Conservation (phyloP, 1,140 invertebrate species). For the Dendrolimus kikuchii region DNA sequence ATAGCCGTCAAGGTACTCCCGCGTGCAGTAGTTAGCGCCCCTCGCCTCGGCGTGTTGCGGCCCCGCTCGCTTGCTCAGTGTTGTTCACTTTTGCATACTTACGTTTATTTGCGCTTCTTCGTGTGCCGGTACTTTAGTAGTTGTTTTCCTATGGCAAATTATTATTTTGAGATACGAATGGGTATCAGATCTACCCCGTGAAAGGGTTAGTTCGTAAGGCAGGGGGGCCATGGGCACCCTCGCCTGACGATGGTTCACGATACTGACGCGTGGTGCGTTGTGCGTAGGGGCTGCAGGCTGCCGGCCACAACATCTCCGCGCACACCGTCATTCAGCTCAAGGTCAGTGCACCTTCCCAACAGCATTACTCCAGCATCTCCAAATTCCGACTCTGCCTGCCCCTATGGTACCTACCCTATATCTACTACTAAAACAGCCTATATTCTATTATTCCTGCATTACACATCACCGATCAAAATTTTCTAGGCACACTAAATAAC, state of each 20-base stretch:
- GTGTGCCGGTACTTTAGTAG: no score
- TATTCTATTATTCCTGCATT: no score
- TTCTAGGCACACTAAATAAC: no score
- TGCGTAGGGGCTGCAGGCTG: constrained; percentile 87
- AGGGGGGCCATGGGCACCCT: no score
- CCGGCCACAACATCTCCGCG: constrained; percentile 90
- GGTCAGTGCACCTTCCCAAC: constrained; percentile 77
- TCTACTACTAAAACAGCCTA: background rate
- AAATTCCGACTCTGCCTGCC: background rate
- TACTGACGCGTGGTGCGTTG: constrained; percentile 12
- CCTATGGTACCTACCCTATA: background rate
- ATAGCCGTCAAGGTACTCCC: constrained; percentile 92
- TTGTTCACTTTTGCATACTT: constrained; percentile 1
- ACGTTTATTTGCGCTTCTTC: background rate
- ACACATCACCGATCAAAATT: no score
- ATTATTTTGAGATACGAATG: no score
- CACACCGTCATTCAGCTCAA: constrained; percentile 91
- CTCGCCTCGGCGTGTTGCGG: background rate
- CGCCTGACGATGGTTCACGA: background rate
- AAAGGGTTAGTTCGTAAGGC: no score
- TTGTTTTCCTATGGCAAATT: no score
- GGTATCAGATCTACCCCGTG: no score
- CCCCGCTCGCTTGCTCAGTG: constrained; percentile 3
- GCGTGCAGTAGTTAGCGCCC: constrained; percentile 4
- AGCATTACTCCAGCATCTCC: no score